These are phyloP conservation scores for Ophion ellenae DNA, from an alignment of 2,888 invertebrate genomes.

Conservation along the genomic window DNA sequence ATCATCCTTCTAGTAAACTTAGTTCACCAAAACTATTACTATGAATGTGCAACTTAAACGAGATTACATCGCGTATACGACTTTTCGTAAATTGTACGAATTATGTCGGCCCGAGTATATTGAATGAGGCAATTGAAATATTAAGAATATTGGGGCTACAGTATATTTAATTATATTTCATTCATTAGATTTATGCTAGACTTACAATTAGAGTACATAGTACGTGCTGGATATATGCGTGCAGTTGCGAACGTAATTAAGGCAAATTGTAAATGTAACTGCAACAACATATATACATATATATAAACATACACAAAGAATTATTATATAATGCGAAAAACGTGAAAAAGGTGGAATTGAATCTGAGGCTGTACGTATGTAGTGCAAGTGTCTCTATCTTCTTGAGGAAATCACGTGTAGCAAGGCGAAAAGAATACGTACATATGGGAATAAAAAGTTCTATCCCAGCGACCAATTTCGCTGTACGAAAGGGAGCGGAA, in stretches of 20 bases:
- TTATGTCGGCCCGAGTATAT: too few species aligned
- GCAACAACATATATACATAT: background rate
- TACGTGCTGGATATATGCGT: slow-evolving; percentile 15
- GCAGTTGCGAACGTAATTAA: slow-evolving; percentile 45
- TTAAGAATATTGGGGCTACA: background rate
- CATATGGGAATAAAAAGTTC: slow-evolving; percentile 48
- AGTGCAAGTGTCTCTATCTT: slow-evolving; percentile 44
- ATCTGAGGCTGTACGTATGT: slow-evolving; percentile 9
- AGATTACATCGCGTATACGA: too few species aligned
- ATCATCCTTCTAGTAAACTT: too few species aligned
- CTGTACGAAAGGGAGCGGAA: slow-evolving; percentile 61
- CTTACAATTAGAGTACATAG: background rate
- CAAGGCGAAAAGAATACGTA: slow-evolving; percentile 55
- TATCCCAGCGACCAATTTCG: slow-evolving; percentile 27
- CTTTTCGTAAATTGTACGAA: too few species aligned
- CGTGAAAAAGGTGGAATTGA: slow-evolving; percentile 22
- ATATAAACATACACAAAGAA: background rate
- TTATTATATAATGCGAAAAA: slow-evolving; percentile 60
- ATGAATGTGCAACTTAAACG: too few species aligned
- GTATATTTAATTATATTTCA: slow-evolving; percentile 19
- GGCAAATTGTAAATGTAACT: slow-evolving; percentile 47
- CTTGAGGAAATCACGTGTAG: slow-evolving; percentile 62
- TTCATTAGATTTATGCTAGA: slow-evolving; percentile 28
- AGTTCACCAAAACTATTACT: too few species aligned
- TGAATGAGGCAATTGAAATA: background rate